phyloP scores from a whole-genome alignment of 1,140 invertebrate genomes.

The Zaprionus nigranus region DNA sequence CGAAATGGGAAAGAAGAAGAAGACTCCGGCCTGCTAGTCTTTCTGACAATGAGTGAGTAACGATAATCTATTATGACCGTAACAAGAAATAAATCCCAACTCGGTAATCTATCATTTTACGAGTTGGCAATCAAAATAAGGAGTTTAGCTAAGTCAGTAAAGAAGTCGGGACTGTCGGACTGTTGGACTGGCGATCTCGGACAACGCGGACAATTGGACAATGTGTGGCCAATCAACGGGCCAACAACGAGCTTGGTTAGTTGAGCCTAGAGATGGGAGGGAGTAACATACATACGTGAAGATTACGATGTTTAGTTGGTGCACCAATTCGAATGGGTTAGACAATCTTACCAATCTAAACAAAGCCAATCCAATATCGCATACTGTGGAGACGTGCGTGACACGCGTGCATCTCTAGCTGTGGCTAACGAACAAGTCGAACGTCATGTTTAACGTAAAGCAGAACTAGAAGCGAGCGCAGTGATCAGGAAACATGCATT shows the following conservation, averaged over 20 bases:
- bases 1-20: slow-evolving; percentile 12
- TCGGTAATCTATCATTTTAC: slow-evolving; percentile 81
- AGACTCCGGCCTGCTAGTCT: neutral
- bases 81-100: slow-evolving; percentile 79
- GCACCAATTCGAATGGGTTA: too few relatives aligned
- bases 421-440: slow-evolving; percentile 66
- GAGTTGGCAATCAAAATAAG: slow-evolving; percentile 78
- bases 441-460: slow-evolving; percentile 60
- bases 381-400: neutral
- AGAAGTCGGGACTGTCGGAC: slow-evolving; percentile 13
- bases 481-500: slow-evolving; percentile 66
- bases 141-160: slow-evolving; percentile 70
- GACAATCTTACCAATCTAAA: too few relatives aligned
- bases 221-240: slow-evolving; percentile 62
- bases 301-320: too few relatives aligned
- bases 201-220: slow-evolving; percentile 30
- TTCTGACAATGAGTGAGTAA: slow-evolving; percentile 76
- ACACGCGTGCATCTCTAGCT: slow-evolving; percentile 34
- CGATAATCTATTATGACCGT: slow-evolving; percentile 81
- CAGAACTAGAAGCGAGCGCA: slow-evolving; percentile 61
- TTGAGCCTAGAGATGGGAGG: slow-evolving; percentile 15
- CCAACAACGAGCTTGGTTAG: slow-evolving; percentile 22
- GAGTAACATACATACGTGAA: neutral
- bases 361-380: neutral
- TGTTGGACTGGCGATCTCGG: neutral